phyloP scores from a whole-genome alignment of 2,797 vertebrate genomes.

The Sebastes nivosus region DNA sequence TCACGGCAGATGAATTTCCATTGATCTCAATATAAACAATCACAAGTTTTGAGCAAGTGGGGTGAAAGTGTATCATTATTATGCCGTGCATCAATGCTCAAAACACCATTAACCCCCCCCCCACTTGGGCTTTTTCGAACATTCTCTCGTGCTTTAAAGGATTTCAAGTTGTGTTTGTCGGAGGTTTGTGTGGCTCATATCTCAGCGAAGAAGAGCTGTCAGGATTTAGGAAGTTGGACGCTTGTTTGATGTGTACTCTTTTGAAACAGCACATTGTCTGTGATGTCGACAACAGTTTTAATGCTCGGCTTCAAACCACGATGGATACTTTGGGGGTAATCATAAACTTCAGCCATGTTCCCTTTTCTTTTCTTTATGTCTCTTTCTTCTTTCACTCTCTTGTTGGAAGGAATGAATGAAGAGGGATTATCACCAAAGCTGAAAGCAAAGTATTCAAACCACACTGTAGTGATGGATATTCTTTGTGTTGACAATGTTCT shows the following conservation, averaged over 20 bases:
- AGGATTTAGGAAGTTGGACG: constrained; percentile 11
- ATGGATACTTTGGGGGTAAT: background rate
- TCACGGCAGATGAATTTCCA: constrained; percentile 16
- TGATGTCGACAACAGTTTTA: background rate
- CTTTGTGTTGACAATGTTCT: background rate
- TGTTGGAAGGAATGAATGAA: background rate
- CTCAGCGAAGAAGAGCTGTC: background rate
- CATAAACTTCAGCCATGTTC: background rate
- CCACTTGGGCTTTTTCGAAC: background rate
- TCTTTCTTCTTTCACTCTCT: background rate
- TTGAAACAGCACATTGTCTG: background rate
- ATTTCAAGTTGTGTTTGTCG: background rate
- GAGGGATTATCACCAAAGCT: background rate
- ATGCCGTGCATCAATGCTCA: background rate
- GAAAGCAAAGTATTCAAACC: background rate
- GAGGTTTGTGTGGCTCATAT: background rate
- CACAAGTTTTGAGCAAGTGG: constrained; percentile 4
- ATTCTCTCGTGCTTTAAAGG: background rate
- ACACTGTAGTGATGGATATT: background rate
- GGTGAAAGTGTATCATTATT: constrained; percentile 9
- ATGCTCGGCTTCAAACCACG: background rate
- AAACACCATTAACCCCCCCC: constrained; percentile 1
- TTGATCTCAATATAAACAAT: constrained; percentile 44
- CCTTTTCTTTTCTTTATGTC: background rate
- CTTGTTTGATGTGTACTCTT: constrained; percentile 8